Conservation (phyloP, 2,888 invertebrate genomes). For the Brachyopa scutellaris region DNA sequence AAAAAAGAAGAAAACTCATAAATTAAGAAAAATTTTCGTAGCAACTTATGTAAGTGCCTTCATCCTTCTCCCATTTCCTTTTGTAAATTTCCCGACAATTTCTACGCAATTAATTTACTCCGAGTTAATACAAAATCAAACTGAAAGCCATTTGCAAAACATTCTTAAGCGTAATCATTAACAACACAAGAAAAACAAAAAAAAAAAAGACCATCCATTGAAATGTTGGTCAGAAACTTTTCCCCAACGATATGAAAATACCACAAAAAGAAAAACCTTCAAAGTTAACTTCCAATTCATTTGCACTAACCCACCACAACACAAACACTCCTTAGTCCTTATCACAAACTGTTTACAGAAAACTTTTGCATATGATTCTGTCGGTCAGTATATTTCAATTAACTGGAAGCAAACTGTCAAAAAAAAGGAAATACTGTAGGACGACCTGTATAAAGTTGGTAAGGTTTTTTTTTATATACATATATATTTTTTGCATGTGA, state of each 20-base stretch:
- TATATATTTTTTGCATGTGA: slow-evolving; percentile 12
- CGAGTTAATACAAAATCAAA: slow-evolving; percentile 2
- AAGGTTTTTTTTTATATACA: background rate
- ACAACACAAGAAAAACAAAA: too few species aligned
- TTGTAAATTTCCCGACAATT: background rate
- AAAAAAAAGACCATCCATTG: slow-evolving; percentile 26
- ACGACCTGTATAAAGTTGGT: slow-evolving; percentile 50
- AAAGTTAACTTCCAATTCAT: slow-evolving; percentile 54
- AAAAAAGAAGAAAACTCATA: too few species aligned
- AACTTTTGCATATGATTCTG: slow-evolving; percentile 63
- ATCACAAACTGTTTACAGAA: slow-evolving; percentile 52
- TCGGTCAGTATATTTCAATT: slow-evolving; percentile 72
- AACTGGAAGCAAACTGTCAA: slow-evolving; percentile 62
- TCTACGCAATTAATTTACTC: slow-evolving; percentile 13
- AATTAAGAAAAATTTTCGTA: too few species aligned
- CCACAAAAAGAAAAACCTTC: slow-evolving; percentile 13
- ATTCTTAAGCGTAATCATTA: slow-evolving; percentile 19
- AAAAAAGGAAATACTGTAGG: slow-evolving; percentile 31
- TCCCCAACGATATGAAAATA: background rate
- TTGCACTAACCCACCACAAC: slow-evolving; percentile 36
- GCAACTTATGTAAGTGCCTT: too few species aligned
- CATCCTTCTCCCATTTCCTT: background rate
- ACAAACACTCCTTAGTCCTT: slow-evolving; percentile 26
- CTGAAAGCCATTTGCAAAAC: slow-evolving; percentile 19
- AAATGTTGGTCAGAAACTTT: slow-evolving; percentile 36